Base-by-base conservation (phyloP, 2,888 invertebrate genomes). In the Sinotaia quadrata region DNA sequence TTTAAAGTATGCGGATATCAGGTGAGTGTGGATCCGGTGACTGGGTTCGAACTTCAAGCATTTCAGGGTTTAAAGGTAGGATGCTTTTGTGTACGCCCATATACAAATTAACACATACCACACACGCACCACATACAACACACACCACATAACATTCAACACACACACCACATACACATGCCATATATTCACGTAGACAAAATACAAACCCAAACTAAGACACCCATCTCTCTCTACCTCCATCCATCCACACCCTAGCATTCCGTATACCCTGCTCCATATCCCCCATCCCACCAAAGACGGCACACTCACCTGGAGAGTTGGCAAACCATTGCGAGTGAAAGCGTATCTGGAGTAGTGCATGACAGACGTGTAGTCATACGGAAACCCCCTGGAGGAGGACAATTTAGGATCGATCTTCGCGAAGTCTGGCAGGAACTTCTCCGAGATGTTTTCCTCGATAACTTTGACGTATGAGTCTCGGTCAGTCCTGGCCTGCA, bases 331-430 rank as follows among this genome's bases (percentile, higher is more conserved):
- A 36, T 81, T 81, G 33, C 76, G 75, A 12, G 81, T 81, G 72
- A 84, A 86, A 24, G 81, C 81, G 31, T 74, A 75, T 49, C 77
- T 68, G 52, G 79, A 82, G 71, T 86, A 85, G 62, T 86, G 86
- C 84, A 85, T 85, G 52, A 86, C 76, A 56, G 85, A 85, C 57
- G 72, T 68, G 71, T 85, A 85, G 73, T 86, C 86, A 69, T 86
- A 86, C 18, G 85, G 80, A 59, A 74, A 86, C 4, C 85, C 85
- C n/a, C 84, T 62, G 4, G 82, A 76, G 0, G 79, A 72, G n/a
- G 75, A 68, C 7, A 79, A 61, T 0, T 73, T 70, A 47, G 73
- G 74, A 61, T 77, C 75, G 31, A 84, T 69, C 33, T 76, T 75
- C 44, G 75, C 72, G 68, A 86, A 86, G 69, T 86, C 84, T 0